Conservation (phyloP, 2,888 invertebrate genomes). For the Lamellibrachia satsuma region DNA sequence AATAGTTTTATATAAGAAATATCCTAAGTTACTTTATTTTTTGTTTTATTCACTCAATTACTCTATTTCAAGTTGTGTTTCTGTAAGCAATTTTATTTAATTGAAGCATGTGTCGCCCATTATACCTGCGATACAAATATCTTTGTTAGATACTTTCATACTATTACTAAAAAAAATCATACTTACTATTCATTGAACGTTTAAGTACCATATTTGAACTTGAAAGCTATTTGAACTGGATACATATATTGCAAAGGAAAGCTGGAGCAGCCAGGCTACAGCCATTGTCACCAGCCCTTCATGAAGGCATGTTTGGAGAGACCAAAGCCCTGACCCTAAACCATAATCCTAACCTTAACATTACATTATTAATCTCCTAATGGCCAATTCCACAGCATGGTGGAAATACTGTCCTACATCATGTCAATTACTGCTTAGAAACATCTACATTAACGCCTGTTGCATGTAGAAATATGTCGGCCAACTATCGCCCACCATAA, state of each 20-base stretch:
- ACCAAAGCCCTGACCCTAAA: slow-evolving; percentile 5
- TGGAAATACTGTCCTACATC: neutral
- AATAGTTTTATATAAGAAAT: neutral
- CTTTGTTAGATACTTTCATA: neutral
- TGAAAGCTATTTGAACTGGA: neutral
- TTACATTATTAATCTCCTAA: slow-evolving; percentile 6
- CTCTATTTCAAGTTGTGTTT: neutral
- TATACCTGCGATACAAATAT: neutral
- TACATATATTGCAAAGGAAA: neutral
- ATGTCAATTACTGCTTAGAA: neutral
- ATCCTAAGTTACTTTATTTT: neutral
- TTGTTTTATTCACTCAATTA: neutral
- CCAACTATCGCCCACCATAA: neutral
- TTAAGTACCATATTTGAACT: neutral
- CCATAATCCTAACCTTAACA: neutral
- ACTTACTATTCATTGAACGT: no score
- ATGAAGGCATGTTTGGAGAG: neutral
- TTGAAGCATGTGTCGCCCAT: neutral
- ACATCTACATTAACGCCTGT: neutral
- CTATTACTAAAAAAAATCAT: no score
- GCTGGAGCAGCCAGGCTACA: neutral
- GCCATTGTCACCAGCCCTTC: neutral
- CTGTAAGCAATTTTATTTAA: neutral
- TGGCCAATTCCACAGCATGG: neutral
- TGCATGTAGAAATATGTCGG: neutral